Conservation (phyloP, 2,888 invertebrate species). For the Barypeithes pellucidus region DNA sequence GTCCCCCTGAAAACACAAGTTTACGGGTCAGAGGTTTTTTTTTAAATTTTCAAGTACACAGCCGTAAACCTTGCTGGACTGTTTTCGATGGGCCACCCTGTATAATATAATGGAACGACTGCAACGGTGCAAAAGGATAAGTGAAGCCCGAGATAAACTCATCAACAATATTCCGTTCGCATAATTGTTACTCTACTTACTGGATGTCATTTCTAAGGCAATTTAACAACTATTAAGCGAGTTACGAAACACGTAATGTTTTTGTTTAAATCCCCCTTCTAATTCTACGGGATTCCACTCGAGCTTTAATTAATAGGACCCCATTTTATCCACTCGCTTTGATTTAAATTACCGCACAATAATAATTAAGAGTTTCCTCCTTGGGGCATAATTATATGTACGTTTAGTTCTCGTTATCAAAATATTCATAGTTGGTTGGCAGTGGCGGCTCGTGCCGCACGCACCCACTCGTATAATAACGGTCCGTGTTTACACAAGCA, state of each 20-base stretch:
- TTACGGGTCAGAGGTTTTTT: too few relatives aligned
- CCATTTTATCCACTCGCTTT: constrained; percentile 42
- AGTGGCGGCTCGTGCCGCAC: too few relatives aligned
- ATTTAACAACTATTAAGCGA: constrained; percentile 18
- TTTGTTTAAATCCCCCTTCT: constrained; percentile 20
- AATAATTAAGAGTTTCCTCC: constrained; percentile 54
- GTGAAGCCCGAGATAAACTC: neutral
- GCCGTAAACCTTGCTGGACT: too few relatives aligned
- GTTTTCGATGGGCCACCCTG: too few relatives aligned
- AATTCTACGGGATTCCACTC: constrained; percentile 21
- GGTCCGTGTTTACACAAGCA: too few relatives aligned
- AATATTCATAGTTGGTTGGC: constrained; percentile 6
- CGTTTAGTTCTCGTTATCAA: constrained; percentile 17
- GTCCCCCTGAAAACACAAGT: too few relatives aligned
- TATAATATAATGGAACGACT: too few relatives aligned
- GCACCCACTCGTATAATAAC: too few relatives aligned
- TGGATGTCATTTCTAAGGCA: constrained; percentile 7
- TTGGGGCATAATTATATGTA: constrained; percentile 47
- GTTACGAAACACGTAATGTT: constrained; percentile 15
- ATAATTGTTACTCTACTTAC: constrained; percentile 4
- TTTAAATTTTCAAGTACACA: too few relatives aligned
- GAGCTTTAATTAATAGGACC: constrained; percentile 41
- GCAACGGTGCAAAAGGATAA: too few relatives aligned
- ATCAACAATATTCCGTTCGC: constrained; percentile 6
- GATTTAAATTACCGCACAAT: constrained; percentile 47